A percentile compares a stretch with the other conserved stretches of the same genome.
These are phyloP conservation scores for Apteryx mantelli DNA, from an alignment of 2,113 vertebrate species.

Conservation along the genomic window DNA sequence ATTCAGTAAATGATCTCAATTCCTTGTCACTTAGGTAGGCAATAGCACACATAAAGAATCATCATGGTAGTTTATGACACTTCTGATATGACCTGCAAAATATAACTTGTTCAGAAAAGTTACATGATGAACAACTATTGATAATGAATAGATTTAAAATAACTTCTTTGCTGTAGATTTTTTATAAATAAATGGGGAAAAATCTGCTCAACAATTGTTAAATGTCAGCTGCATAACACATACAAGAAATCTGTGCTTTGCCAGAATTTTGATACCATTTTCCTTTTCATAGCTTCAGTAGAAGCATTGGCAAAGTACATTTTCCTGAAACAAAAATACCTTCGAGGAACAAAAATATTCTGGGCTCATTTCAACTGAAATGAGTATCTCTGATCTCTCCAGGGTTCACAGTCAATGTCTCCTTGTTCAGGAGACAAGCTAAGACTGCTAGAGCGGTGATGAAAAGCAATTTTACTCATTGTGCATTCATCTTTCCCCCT, in stretches of 20 bases:
- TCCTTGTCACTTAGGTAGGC: background rate
- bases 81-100: background rate
- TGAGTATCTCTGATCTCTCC: background rate
- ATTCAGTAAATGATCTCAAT: background rate
- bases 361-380: background rate
- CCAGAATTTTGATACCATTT: background rate
- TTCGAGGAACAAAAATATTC: background rate
- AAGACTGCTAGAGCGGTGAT: background rate
- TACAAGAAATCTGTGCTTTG: background rate
- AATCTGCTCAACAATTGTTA: background rate
- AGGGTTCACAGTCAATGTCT: background rate
- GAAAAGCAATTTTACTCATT: background rate
- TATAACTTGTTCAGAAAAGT: background rate
- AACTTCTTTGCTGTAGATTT: background rate
- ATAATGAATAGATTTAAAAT: background rate
- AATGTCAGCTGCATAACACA: background rate
- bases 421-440: background rate
- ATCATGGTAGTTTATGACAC: background rate
- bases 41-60: background rate
- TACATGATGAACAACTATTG: background rate
- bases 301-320: background rate
- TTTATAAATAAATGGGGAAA: background rate
- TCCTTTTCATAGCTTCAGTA: background rate
- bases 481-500: background rate
- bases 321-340: background rate